Base-by-base conservation (phyloP, 1,140 invertebrate genomes). In the Drosophila albomicans region DNA sequence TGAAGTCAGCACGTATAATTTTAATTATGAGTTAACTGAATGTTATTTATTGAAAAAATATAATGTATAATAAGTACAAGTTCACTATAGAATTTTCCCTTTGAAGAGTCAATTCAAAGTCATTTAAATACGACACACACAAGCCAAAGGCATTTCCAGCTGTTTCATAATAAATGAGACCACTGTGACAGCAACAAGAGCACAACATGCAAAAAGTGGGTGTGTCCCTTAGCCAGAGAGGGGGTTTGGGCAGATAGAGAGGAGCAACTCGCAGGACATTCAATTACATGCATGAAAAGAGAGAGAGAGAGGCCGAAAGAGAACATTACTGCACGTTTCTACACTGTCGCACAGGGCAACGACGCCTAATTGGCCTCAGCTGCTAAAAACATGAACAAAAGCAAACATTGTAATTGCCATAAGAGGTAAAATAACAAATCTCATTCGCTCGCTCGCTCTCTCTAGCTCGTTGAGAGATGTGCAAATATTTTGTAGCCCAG, bases 401-500 rank as follows among this genome's bases (percentile, higher is more conserved):
- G 45, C 43, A 52, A 69, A 56, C 43, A 66, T 43, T 49, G 35
- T 62, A 61, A 62, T 62, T 69, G 25, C 28, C 46, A 45, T 62
- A 52, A 66, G 7, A 58, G 45, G 11, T 11, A 35, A 11, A 48
- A 51, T 7, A 46, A 16, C 49, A 61, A 74, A 62, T 61, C 38
- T 54, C 35, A 25, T 25, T 38, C 32, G 32, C 32, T 32, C 3
- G 20, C 3, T 25, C 20, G 20, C 20, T 25, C 20, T 25, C 20
- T 25, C 20, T 25, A 25, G 20, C 28, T 8, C 35, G 6, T 16
- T 38, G 59, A 70, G 59, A 61, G 64, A 38, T 74, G 71, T 74
- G 71, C 71, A 74, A 69, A 74, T 69, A 74, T 74, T 74, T 69
- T 74, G 71, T 69, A 15, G 71, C 6, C 5, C 11, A n/a, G 62